These are phyloP conservation scores for Grallaria varia DNA, from an alignment of 2,113 vertebrate genomes.

Conservation along the genomic window DNA sequence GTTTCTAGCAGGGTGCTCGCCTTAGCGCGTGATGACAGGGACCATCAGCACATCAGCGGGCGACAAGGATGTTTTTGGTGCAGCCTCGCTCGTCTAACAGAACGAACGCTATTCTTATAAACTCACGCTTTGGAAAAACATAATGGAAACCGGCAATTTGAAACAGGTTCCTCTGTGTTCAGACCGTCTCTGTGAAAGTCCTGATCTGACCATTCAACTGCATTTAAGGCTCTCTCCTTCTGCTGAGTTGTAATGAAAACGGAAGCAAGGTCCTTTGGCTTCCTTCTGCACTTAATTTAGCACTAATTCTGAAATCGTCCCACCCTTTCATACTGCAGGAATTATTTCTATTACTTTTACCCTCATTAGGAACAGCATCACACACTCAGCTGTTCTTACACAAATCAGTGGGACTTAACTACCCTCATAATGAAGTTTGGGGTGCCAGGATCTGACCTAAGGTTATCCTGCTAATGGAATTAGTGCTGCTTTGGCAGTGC, in stretches of 20 bases:
- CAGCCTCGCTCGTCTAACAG: background rate
- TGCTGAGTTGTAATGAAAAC: background rate
- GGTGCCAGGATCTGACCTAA: background rate
- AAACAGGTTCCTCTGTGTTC: background rate
- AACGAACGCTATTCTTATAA: background rate
- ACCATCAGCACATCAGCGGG: background rate
- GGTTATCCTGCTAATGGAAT: background rate
- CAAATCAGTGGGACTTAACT: background rate
- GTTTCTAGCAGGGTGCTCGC: background rate
- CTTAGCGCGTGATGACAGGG: background rate
- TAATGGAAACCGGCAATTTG: background rate
- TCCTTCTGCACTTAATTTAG: slow-evolving; percentile 14
- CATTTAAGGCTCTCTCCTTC: background rate
- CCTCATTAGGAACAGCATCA: background rate
- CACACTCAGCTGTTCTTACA: background rate
- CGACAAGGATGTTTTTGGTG: background rate
- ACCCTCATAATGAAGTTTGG: background rate
- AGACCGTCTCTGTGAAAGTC: background rate
- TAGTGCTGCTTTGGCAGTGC: background rate
- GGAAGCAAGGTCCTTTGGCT: background rate
- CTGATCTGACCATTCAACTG: background rate
- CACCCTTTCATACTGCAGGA: background rate
- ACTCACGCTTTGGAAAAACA: background rate
- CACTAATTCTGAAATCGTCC: background rate
- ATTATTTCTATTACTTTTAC: background rate